Conservation (phyloP, 2,113 vertebrate species). For the Acrocephalus arundinaceus region DNA sequence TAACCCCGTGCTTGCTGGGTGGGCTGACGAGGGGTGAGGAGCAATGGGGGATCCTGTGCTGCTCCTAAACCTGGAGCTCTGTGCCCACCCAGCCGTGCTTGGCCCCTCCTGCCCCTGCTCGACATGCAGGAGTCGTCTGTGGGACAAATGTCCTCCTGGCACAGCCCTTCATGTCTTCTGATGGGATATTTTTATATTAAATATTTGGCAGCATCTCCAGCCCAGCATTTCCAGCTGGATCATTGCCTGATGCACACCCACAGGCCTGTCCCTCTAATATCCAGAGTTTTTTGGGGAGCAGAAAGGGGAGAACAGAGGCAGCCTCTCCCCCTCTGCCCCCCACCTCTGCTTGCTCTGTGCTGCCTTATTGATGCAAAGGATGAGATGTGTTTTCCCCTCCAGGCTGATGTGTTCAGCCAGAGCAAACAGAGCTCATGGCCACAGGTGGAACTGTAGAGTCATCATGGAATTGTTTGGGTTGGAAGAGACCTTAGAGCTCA, state of each 20-base stretch:
- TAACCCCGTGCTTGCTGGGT: rapidly evolving
- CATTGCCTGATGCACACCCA: neutral
- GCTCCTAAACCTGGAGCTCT: neutral
- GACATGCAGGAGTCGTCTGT: rapidly evolving
- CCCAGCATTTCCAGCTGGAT: neutral
- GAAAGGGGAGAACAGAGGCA: neutral
- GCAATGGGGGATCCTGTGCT: neutral
- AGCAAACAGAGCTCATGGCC: neutral
- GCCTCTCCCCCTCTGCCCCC: rapidly evolving
- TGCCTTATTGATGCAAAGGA: neutral
- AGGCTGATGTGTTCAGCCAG: neutral
- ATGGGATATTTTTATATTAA: neutral
- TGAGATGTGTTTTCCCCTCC: neutral
- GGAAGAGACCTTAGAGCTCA: neutral
- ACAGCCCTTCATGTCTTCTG: neutral
- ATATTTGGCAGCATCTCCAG: neutral
- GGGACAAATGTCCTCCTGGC: neutral
- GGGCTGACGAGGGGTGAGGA: neutral
- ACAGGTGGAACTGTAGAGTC: neutral
- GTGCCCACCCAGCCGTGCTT: rapidly evolving
- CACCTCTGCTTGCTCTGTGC: neutral
- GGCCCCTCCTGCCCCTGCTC: neutral
- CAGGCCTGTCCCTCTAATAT: neutral
- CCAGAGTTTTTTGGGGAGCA: neutral
- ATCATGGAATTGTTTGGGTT: neutral